A percentile compares a stretch with the other conserved stretches of the same genome.
Conservation (phyloP, 2,888 invertebrate genomes). For the Clitarchus hookeri region DNA sequence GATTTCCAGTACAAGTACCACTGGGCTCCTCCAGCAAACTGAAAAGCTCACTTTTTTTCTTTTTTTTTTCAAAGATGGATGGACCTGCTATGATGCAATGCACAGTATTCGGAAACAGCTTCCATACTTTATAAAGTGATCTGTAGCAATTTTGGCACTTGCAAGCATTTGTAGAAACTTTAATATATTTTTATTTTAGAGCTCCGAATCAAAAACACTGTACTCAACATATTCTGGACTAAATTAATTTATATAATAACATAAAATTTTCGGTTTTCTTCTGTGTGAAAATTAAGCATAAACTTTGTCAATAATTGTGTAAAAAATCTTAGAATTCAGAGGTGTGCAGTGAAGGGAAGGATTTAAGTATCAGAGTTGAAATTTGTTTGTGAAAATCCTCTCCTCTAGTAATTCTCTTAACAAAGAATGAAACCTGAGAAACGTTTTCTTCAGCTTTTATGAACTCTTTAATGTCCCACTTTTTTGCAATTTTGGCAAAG, state of each 20-base stretch:
- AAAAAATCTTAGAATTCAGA: not conserved
- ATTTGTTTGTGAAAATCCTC: not conserved
- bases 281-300: not conserved
- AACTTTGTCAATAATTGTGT: not conserved
- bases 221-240: not conserved
- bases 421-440: not conserved
- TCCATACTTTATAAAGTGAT: too few species aligned
- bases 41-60: too few species aligned
- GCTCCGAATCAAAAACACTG: not conserved
- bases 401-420: not conserved
- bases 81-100: too few species aligned
- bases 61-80: too few species aligned
- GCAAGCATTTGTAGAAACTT: not conserved
- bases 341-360: not conserved
- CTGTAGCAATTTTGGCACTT: not conserved
- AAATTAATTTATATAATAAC: not conserved
- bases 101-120: too few species aligned
- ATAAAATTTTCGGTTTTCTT: not conserved
- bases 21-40: too few species aligned
- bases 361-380: not conserved
- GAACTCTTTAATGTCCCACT: not conserved
- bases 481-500: not conserved
- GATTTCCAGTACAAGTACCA: too few species aligned
- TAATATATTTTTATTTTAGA: not conserved
- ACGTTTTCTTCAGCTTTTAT: not conserved